Evolutionary conservation across 1,140 invertebrate genomes (phyloP), one percentile per base, ranked within the genome.

Genomic region (Caenorhabditis tropicalis): DNA sequence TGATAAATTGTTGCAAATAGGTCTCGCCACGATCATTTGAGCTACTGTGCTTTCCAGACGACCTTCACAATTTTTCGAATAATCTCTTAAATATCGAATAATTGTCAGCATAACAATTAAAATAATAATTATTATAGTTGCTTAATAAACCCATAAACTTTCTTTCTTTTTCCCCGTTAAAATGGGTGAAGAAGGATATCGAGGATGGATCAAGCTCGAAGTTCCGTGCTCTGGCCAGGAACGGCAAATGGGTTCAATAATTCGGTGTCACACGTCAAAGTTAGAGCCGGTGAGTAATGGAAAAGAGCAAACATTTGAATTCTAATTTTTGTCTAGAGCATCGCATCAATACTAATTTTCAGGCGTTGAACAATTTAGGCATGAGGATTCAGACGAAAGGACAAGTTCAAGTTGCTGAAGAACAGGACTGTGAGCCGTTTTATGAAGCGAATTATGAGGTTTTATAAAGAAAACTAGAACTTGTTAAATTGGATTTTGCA

Each of bases 161-260:
- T n/a, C n/a, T n/a, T n/a, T n/a, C n/a, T n/a, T n/a, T n/a, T n/a
- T n/a, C n/a, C n/a, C n/a, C n/a, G n/a, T n/a, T n/a, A 74, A 39
- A 74, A 74, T 74, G 65, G 65, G 36, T 33, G 65, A 74, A 5
- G 65, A 74, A 43, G 65, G 36, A 36, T 74, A 46, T 74, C 65
- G 65, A 24, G 65, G 65, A 74, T 74, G 65, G 65, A 74, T 74
- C 27, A 74, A 74, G 15, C 65, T 74, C 36, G 65, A 74, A 74
- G 43, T 74, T 43, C 65, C 65, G 9, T 74, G 65, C n/a, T 74
- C 36, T 21, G 0, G 21, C 4, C 36, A 33, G 2, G 36, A 74
- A 36, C 36, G 21, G 0, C 65, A 74, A 21, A 74, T 74, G 65
- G 24, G 2, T 2, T 1, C 16, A 1, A 74, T 74, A 36, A 31